Conservation (phyloP, 2,113 vertebrate species). For the Genyomyrus donnyi region DNA sequence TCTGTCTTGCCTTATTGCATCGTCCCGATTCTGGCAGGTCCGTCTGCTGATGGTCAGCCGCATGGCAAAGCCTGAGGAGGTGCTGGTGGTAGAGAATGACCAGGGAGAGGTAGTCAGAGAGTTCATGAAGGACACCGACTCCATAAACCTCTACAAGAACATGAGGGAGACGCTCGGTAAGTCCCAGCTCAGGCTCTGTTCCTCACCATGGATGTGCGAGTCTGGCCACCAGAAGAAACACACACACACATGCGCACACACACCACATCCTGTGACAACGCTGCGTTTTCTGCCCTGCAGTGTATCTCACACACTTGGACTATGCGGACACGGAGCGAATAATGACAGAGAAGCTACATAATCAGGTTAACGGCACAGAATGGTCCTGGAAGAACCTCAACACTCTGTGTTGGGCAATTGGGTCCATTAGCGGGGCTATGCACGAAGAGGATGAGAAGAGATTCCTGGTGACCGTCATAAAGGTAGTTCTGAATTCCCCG, state of each 20-base stretch:
- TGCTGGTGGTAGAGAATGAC: conserved; percentile 96
- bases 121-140: conserved; percentile 99
- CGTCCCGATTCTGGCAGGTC: conserved; percentile 60
- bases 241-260: too few species aligned
- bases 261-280: not conserved
- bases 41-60: conserved; percentile 96
- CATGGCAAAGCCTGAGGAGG: conserved; percentile 98
- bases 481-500: conserved; percentile 57
- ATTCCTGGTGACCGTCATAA: conserved; percentile 97
- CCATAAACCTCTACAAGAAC: conserved; percentile 98
- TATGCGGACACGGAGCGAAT: conserved; percentile 96
- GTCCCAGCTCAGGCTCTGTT: conserved; percentile 11
- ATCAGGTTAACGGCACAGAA: conserved; percentile 95
- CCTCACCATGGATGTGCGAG: not conserved
- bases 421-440: conserved; percentile 97
- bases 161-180: conserved; percentile 97
- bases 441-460: conserved; percentile 97
- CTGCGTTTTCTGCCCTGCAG: conserved; percentile 46
- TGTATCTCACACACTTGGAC: conserved; percentile 96
- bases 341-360: conserved; percentile 98
- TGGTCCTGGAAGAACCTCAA: conserved; percentile 99
- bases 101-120: conserved; percentile 96
- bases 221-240: not conserved
- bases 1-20: conserved; percentile 11
- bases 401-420: conserved; percentile 95